Evolutionary conservation across 2,113 vertebrate genomes (phyloP), one percentile per base, ranked within the genome.

Genomic region (Laticauda colubrina): DNA sequence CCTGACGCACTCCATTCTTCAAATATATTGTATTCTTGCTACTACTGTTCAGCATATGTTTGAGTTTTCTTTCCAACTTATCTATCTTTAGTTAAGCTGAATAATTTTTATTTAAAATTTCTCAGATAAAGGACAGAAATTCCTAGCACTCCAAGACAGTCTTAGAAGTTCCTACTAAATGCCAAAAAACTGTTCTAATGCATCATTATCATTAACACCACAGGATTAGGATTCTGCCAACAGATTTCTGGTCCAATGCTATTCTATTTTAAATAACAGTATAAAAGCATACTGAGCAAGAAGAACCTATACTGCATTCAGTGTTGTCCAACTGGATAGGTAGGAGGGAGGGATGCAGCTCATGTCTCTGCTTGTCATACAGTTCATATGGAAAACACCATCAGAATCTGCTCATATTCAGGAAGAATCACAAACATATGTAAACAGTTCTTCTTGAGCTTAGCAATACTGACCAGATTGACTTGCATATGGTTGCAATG

Each of bases 341-440:
- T 75, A 75, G 54, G 51, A 45, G 86, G 64, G 55, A 55, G 87
- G 75, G 6, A 64, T 20, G 10, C 45, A 55, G 5, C 18, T 81
- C 55, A 81, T 59, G 34, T 48, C 56, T 29, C 9, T 11, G 15
- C 57, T 69, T 87, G 21, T 90, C 91, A 55, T 87, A 59, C 48
- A 39, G 2, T 92, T 90, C 92, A 56, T 75, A 90, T 87, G 55
- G 24, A 91, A 89, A 92, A 39, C 61, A 18, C 24, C 57, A 55
- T 54, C 24, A 89, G 56, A 94, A 89, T 56, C 88, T 88, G 59
- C 89, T 57, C 43, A 51, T 23, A 34, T 59, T 89, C 81, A 45
- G 81, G 23, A 56, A 48, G 88, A 92, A 90, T 90, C 81, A 21
- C 20, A 92, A 94, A 75, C 91, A 90, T 64, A 92, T 92, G 93